These are phyloP conservation scores for Sprattus sprattus DNA, from an alignment of 2,113 vertebrate genomes.

Conservation along the genomic window DNA sequence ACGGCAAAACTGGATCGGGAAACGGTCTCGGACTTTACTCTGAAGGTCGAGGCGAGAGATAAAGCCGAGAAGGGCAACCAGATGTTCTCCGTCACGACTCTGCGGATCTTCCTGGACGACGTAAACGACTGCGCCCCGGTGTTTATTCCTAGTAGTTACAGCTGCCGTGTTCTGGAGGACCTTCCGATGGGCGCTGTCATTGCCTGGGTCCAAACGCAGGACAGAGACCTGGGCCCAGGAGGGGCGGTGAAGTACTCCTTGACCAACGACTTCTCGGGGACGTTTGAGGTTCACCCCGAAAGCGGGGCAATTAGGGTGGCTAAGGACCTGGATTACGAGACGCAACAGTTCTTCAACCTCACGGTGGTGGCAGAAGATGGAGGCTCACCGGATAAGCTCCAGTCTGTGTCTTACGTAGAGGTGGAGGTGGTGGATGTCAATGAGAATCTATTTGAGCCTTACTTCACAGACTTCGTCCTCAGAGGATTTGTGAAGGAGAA, in stretches of 20 bases:
- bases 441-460: constrained; percentile 90
- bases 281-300: constrained; percentile 85
- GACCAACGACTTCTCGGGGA: constrained; percentile 85
- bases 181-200: constrained; percentile 87
- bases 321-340: constrained; percentile 90
- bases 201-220: constrained; percentile 89
- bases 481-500: constrained; percentile 90
- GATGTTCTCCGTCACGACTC: constrained; percentile 81
- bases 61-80: constrained; percentile 82
- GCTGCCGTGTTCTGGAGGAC: constrained; percentile 85
- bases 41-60: constrained; percentile 92
- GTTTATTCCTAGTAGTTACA: constrained; percentile 88
- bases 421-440: constrained; percentile 95
- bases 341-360: constrained; percentile 91
- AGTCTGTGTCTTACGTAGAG: constrained; percentile 86
- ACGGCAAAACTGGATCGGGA: constrained; percentile 86
- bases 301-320: constrained; percentile 84
- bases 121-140: constrained; percentile 91
- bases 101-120: constrained; percentile 85
- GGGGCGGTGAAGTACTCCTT: constrained; percentile 89
- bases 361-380: constrained; percentile 88
- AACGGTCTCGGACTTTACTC: constrained; percentile 74
- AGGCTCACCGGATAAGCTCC: constrained; percentile 80
- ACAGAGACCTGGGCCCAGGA: constrained; percentile 87
- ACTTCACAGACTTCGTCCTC: constrained; percentile 87